Conservation (phyloP, 2,113 vertebrate genomes). For the Ceyx cyanopectus region DNA sequence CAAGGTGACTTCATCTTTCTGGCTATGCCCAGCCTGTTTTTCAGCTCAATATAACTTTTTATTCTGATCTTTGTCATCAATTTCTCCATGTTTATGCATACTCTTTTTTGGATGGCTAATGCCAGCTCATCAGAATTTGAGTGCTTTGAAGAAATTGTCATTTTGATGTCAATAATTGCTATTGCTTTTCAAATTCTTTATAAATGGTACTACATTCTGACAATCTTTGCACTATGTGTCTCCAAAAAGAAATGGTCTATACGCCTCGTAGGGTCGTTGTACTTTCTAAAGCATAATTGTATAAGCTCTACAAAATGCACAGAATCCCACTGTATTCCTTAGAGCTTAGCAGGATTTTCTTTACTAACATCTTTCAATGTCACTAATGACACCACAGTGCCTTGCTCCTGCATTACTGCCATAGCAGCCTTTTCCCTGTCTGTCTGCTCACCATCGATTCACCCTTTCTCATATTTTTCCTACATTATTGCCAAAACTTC, state of each 20-base stretch:
- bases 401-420: fast-evolving
- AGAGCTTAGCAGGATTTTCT: background rate
- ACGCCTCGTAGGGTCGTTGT: fast-evolving
- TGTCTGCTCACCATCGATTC: background rate
- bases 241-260: background rate
- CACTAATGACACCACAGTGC: background rate
- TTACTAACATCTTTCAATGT: background rate
- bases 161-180: background rate
- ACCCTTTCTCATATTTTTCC: conserved; percentile 2
- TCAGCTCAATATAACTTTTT: background rate
- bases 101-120: background rate
- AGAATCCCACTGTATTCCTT: fast-evolving
- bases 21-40: background rate
- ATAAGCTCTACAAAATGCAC: background rate
- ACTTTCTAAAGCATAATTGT: background rate
- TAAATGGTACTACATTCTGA: background rate
- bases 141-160: background rate
- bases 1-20: background rate
- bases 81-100: background rate
- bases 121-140: background rate
- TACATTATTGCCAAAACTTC: background rate
- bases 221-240: background rate
- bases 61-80: background rate
- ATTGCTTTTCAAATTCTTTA: background rate
- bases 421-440: background rate